Evolutionary conservation across 2,113 vertebrate species (phyloP), one percentile per base, ranked within the genome.

Genomic region (Oostethus manadensis): DNA sequence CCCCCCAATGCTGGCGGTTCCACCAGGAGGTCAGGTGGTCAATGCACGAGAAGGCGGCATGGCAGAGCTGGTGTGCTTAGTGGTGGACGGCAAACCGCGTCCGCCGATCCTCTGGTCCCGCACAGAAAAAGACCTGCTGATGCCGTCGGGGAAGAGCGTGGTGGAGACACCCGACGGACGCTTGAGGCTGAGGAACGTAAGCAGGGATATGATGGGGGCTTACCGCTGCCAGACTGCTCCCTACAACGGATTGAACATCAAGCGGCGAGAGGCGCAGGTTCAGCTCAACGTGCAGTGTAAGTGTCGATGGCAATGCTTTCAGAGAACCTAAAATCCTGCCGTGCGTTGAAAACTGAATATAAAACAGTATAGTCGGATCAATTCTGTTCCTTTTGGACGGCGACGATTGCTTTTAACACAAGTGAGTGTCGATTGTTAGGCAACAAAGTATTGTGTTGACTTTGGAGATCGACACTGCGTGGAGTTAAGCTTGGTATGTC

Each of bases 161-260:
- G 64, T 89, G 82, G 96, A 98, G 80, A 94, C 94, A 0, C 80
- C 87, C 0, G 94, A 98, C 16, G 97, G 97, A 10, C 96, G 92
- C 45, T 85, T 99, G 68, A 85, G 80, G 29, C 73, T 99, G 64
- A 92, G 82, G 70, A 94, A 91, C 0, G 91, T 97, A 70, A 93
- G 87, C 62, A 86, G 95, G 16, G 94, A 98, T 79, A 92, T 96
- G 93, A 93, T 89, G 0, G 97, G 97, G 10, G 73, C 85, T 8
- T 98, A 98, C 79, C 93, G 94, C 58, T 99, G 97, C 80, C 96
- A 98, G 85, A 98, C 96, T 0, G 96, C 95, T 26, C 92, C 92
- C 3, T 98, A 97, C 84, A 99, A 99, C 2, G 95, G 96, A 50
- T 95, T 99, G 38, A 99, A 98, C 89, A 94, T 99, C 79, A 93